phyloP scores from a whole-genome alignment of 2,113 vertebrate species.

The Esox niger region DNA sequence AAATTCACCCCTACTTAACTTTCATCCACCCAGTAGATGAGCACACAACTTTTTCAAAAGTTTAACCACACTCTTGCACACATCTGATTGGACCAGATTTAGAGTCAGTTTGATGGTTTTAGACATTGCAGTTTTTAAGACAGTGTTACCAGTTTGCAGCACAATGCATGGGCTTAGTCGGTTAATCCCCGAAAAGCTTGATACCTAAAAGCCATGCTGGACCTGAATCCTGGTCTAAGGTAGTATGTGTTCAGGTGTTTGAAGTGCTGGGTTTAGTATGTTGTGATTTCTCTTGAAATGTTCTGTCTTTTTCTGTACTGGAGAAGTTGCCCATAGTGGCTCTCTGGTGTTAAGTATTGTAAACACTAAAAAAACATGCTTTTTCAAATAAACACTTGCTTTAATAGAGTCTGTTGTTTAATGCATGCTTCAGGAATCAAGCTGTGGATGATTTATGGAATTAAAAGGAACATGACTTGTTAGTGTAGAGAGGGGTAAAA shows the following conservation, averaged over 20 bases:
- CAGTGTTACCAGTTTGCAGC: too few relatives aligned
- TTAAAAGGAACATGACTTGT: too few relatives aligned
- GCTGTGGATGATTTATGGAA: not conserved
- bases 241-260: too few relatives aligned
- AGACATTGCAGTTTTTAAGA: too few relatives aligned
- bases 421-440: not conserved
- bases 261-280: too few relatives aligned
- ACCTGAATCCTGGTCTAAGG: too few relatives aligned
- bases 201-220: too few relatives aligned
- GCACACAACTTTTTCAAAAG: too few relatives aligned
- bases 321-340: not conserved
- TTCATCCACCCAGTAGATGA: not conserved
- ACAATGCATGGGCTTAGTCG: too few relatives aligned
- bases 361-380: conserved; percentile 3
- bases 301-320: conserved; percentile 20
- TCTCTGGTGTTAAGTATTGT: conserved; percentile 15
- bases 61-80: not conserved
- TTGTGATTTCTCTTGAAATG: not conserved
- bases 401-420: too few relatives aligned
- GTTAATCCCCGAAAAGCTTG: too few relatives aligned
- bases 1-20: not conserved
- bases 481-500: too few relatives aligned
- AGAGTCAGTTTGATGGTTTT: not conserved
- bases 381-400: conserved; percentile 4
- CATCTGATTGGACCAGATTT: not conserved